These are phyloP conservation scores for Pristionchus fissidentatus DNA, from an alignment of 2,888 invertebrate genomes.

Conservation along the genomic window DNA sequence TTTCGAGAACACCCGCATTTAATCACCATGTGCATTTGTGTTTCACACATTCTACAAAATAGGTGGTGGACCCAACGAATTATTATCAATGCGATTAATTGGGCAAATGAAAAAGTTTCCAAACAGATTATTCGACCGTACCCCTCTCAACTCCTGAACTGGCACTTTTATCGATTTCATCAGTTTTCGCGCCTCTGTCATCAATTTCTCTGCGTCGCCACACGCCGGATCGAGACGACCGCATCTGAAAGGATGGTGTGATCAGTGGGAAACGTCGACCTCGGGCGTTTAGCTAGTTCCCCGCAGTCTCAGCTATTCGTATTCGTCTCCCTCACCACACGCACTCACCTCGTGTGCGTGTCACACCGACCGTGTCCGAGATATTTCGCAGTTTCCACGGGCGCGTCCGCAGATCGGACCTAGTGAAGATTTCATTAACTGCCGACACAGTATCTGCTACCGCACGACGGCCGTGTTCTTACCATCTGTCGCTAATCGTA, in stretches of 20 bases:
- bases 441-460: not conserved
- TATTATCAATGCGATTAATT: too few relatives aligned
- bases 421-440: constrained; percentile 53
- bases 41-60: too few relatives aligned
- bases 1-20: too few relatives aligned
- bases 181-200: constrained; percentile 15
- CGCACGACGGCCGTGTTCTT: too few relatives aligned
- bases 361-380: constrained; percentile 94
- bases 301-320: not conserved
- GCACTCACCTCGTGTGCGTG: constrained; percentile 76
- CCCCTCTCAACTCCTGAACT: constrained; percentile 40
- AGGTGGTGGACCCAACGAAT: too few relatives aligned
- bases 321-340: not conserved
- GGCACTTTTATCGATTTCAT: constrained; percentile 24
- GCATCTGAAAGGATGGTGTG: constrained; percentile 12
- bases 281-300: not conserved
- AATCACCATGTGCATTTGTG: too few relatives aligned
- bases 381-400: constrained; percentile 90
- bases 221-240: constrained; percentile 32
- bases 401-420: constrained; percentile 87
- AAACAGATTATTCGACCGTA: not conserved
- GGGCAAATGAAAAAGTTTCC: too few relatives aligned
- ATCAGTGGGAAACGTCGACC: not conserved
- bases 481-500: too few relatives aligned
- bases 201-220: not conserved